Conservation (phyloP, 2,888 invertebrate genomes). For the Macrosiphum euphorbiae region DNA sequence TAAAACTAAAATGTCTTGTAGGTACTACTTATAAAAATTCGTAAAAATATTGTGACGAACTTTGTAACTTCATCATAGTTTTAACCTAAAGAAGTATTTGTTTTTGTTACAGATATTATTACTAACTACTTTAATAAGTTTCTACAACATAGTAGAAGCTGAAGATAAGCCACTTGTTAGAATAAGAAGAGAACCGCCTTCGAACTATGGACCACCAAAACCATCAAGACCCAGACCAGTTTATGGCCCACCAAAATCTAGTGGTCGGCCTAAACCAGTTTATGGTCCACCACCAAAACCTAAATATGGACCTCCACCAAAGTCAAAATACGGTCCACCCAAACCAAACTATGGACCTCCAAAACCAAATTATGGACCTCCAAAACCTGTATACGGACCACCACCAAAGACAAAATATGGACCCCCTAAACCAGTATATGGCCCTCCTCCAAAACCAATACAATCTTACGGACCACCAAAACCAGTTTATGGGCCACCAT, state of each 20-base stretch:
- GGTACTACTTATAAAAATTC: background rate
- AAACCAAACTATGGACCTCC: conserved; percentile 68
- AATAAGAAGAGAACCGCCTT: conserved; percentile 70
- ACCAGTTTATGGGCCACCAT: conserved; percentile 67
- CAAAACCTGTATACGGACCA: conserved; percentile 68
- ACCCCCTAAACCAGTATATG: conserved; percentile 68
- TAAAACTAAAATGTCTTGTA: background rate
- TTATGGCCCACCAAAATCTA: conserved; percentile 64
- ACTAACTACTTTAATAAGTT: conserved; percentile 33
- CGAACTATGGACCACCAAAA: conserved; percentile 66
- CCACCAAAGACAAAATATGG: conserved; percentile 68
- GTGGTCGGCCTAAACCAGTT: conserved; percentile 64
- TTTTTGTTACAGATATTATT: conserved; percentile 62
- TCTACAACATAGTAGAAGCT: conserved; percentile 24
- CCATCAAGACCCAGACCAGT: conserved; percentile 52
- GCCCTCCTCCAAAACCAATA: conserved; percentile 68
- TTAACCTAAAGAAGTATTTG: background rate
- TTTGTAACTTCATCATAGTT: background rate
- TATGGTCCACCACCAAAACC: conserved; percentile 68
- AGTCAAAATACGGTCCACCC: conserved; percentile 68
- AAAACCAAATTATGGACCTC: conserved; percentile 68
- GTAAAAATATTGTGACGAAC: background rate
- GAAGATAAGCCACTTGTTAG: conserved; percentile 67
- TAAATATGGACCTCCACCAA: conserved; percentile 65
- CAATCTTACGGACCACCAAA: conserved; percentile 69